These are phyloP conservation scores for Astyanax mexicanus DNA, from an alignment of 2,797 vertebrate genomes.

Conservation along the genomic window DNA sequence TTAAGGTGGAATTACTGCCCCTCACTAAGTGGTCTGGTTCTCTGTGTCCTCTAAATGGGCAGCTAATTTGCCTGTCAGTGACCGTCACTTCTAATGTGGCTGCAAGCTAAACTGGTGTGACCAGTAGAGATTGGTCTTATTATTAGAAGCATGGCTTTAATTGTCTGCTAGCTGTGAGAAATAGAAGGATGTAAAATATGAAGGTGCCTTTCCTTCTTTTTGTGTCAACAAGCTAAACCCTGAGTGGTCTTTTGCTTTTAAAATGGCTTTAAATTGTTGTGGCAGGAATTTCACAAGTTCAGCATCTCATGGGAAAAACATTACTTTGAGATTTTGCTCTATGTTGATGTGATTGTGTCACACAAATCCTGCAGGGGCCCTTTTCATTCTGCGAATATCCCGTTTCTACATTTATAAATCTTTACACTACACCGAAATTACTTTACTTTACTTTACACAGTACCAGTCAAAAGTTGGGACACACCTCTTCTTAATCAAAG, in stretches of 20 bases:
- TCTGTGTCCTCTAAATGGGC: conserved; percentile 29
- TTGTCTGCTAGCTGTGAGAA: conserved; percentile 41
- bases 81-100: conserved; percentile 31
- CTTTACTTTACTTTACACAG: no score
- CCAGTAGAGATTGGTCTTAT: conserved; percentile 10
- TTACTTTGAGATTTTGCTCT: no score
- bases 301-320: no score
- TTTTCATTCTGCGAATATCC: no score
- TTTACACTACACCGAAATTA: no score
- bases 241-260: background rate
- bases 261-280: no score
- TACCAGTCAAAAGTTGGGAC: no score
- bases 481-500: no score
- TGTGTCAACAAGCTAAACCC: conserved; percentile 15
- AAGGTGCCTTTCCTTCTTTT: conserved; percentile 4
- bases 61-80: conserved; percentile 21
- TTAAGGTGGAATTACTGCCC: background rate
- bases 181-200: background rate
- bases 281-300: no score
- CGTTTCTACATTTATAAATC: no score
- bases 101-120: background rate
- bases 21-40: background rate
- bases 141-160: conserved; percentile 43
- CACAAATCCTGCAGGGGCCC: no score
- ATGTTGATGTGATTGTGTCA: no score